These are phyloP conservation scores for Crypturellus tataupa DNA, from an alignment of 2,797 vertebrate species.

Conservation along the genomic window DNA sequence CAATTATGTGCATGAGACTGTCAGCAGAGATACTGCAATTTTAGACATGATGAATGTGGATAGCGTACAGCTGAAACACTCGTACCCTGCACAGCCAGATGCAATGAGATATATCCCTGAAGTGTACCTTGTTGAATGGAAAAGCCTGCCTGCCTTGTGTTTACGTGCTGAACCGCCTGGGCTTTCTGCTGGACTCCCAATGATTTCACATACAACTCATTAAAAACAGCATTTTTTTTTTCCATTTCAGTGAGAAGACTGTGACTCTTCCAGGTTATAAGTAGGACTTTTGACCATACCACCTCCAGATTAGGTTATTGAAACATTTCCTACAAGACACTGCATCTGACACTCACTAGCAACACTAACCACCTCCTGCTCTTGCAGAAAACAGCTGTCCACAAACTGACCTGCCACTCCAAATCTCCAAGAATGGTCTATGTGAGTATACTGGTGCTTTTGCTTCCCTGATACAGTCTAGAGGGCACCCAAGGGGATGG, in stretches of 20 bases:
- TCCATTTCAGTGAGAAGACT: neutral
- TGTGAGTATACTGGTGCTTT: neutral
- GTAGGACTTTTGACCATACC: neutral
- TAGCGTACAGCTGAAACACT: neutral
- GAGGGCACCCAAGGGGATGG: neutral
- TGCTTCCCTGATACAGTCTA: neutral
- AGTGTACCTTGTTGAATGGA: accelerated
- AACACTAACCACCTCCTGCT: neutral
- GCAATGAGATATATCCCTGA: neutral
- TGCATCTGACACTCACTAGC: neutral
- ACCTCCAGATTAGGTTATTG: neutral
- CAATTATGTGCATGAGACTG: neutral
- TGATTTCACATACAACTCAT: neutral
- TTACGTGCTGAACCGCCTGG: neutral
- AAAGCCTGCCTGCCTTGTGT: neutral
- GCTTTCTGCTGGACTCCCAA: accelerated
- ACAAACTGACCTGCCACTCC: neutral
- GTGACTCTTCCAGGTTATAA: neutral
- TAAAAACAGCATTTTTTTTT: neutral
- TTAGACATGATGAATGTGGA: neutral
- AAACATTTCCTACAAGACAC: neutral
- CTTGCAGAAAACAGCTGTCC: neutral
- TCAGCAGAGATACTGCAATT: neutral
- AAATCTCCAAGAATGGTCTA: neutral
- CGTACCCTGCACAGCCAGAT: neutral